Evolutionary conservation across 2,888 invertebrate species (phyloP), one percentile per base, ranked within the genome.

Genomic region (Patella caerulea): DNA sequence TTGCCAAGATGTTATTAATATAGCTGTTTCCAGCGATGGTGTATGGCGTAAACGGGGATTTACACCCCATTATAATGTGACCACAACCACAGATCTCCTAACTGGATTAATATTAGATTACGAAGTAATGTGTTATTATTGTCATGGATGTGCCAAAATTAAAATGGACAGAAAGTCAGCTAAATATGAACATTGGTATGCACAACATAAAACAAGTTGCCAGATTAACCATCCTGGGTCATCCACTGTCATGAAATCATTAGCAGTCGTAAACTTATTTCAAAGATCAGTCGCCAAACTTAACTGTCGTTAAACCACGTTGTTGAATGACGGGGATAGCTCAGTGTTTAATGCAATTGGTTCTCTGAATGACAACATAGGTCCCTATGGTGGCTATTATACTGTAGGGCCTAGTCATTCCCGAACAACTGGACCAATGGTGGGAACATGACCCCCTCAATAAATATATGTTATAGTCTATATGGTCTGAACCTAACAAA

Each of bases 291-390:
- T 72, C 11, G 72, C 19, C 14, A 45, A 24, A 24, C 53, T 72
- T 52, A 45, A 52, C 15, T 15, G 5, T 52, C 29, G 72, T 34
- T 72, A 72, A 3, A 29, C 45, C 15, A 72, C 72, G 17, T 45
- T 72, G 19, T 45, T 72, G 34, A 72, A 45, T 72, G 72, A 72
- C 34, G 72, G 53, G 2, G 72, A 72, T 45, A 72, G 72, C n/a
- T 24, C 52, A 34, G 72, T 52, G 2, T 72, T 17, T 45, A 24
- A 72, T 72, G 34, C 19, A 4, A 45, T 72, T 34, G 15, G 72
- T 15, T n/a, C 11, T 12, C 29, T 45, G 3, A 72, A 72, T 72
- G n/a, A 72, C 34, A 72, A 17, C 72, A 72, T 11, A 12, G 2
- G 12, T 14, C 72, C 72, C n/a, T 72, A 2, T 29, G 29, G 29